phyloP scores from a whole-genome alignment of 2,113 vertebrate species.

The Nannospalax galili region DNA sequence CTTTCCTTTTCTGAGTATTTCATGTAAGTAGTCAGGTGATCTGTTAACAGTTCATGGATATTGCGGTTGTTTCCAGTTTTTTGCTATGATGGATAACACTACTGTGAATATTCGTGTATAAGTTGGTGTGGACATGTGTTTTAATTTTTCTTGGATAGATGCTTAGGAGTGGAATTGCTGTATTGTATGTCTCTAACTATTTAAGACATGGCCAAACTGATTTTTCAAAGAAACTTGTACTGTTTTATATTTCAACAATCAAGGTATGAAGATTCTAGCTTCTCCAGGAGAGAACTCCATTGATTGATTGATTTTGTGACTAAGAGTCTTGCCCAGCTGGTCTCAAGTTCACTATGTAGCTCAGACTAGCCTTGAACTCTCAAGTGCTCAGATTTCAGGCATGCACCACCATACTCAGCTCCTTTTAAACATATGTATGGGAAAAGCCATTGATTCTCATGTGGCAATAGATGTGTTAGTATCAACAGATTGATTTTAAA shows the following conservation, averaged over 20 bases:
- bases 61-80: slow-evolving; percentile 46
- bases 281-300: neutral
- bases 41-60: neutral
- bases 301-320: neutral
- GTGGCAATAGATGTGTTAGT: neutral
- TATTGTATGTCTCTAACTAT: neutral
- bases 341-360: neutral
- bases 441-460: neutral
- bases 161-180: neutral
- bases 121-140: too few species aligned
- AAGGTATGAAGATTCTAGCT: neutral
- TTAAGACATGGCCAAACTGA: slow-evolving; percentile 26
- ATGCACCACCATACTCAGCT: neutral
- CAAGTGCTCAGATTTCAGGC: neutral
- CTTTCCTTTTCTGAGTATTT: neutral
- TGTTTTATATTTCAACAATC: slow-evolving; percentile 2
- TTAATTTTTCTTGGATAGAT: too few species aligned
- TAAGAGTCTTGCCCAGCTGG: neutral
- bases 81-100: too few species aligned
- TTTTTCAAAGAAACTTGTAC: slow-evolving; percentile 2
- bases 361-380: neutral
- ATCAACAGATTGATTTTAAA: neutral
- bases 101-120: too few species aligned
- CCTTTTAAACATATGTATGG: neutral
- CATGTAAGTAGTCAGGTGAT: neutral